A percentile compares a stretch with the other conserved stretches of the same genome.
These are phyloP conservation scores for Tachina grossa DNA, from an alignment of 2,888 invertebrate species.

Conservation along the genomic window DNA sequence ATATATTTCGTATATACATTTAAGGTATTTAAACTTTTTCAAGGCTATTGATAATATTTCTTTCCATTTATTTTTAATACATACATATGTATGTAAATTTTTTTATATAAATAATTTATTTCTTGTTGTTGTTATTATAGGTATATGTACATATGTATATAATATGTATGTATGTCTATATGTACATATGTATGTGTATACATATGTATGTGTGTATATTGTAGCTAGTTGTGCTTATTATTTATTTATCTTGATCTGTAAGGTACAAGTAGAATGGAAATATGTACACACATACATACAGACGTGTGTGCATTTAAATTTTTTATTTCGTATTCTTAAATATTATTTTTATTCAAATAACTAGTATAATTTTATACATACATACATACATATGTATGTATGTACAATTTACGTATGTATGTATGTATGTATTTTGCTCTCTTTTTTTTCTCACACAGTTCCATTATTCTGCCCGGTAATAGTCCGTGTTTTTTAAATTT, in stretches of 20 bases:
- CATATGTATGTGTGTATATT: conserved; percentile 19
- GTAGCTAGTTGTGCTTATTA: conserved; percentile 66
- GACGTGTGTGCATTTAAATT: neutral
- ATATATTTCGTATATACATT: conserved; percentile 54
- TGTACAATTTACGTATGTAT: too few species aligned
- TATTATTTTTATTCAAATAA: conserved; percentile 30
- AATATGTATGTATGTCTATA: conserved; percentile 20
- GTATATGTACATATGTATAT: conserved; percentile 10
- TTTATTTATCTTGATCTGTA: conserved; percentile 68
- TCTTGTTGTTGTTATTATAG: conserved; percentile 8
- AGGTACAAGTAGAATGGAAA: conserved; percentile 30
- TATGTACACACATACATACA: neutral
- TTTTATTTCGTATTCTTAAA: neutral
- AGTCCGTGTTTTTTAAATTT: conserved; percentile 32
- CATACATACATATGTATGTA: too few species aligned
- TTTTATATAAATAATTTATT: conserved; percentile 5
- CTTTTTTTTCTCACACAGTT: conserved; percentile 11
- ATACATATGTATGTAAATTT: conserved; percentile 6
- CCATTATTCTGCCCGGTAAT: conserved; percentile 13
- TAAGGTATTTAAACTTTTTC: conserved; percentile 71
- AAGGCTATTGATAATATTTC: conserved; percentile 71
- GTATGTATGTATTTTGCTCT: neutral
- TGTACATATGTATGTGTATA: conserved; percentile 9
- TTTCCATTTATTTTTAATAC: conserved; percentile 39
- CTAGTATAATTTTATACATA: neutral